phyloP scores from a whole-genome alignment of 2,113 vertebrate genomes.

The Dicrurus megarhynchus region DNA sequence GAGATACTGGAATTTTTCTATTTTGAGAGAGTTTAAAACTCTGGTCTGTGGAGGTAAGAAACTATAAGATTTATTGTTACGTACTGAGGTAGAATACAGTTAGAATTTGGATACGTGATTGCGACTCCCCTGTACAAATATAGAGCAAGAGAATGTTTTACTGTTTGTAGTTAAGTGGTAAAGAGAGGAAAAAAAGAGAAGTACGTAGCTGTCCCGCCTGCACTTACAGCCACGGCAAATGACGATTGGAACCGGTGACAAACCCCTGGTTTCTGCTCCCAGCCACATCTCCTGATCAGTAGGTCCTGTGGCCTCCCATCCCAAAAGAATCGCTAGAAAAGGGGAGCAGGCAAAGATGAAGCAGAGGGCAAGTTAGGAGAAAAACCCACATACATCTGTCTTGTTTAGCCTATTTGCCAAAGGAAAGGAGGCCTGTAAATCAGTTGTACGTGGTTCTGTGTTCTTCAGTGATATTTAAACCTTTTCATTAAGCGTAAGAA shows the following conservation, averaged over 20 bases:
- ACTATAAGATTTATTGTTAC: background rate
- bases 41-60: background rate
- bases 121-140: background rate
- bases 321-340: background rate
- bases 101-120: background rate
- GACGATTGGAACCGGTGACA: background rate
- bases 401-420: background rate
- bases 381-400: rapidly evolving
- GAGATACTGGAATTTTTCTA: background rate
- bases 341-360: background rate
- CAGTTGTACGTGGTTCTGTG: background rate
- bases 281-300: background rate
- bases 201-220: background rate
- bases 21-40: background rate
- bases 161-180: background rate
- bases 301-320: background rate
- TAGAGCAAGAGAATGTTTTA: background rate
- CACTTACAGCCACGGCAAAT: background rate
- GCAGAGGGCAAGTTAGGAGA: background rate
- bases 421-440: background rate
- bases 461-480: background rate
- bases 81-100: background rate
- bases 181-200: background rate
- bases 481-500: background rate
- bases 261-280: background rate